Conservation (phyloP, 2,113 vertebrate species). For the Coracopsis vasa region DNA sequence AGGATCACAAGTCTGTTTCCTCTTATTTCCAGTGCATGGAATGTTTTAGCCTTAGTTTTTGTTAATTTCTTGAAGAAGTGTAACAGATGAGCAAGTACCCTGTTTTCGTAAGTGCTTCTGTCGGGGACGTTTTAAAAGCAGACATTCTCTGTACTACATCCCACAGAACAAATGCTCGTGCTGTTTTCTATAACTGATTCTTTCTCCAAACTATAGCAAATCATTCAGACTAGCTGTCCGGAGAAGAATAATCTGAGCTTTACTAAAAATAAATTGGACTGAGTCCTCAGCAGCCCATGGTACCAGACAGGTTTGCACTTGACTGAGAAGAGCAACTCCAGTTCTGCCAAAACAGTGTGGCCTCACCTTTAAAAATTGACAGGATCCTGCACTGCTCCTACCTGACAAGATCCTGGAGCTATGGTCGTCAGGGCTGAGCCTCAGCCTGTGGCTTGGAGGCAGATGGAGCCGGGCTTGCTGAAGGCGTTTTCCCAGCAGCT, state of each 20-base stretch:
- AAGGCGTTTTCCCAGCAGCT: background rate
- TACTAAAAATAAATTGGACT: background rate
- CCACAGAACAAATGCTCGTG: background rate
- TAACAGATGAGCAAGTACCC: background rate
- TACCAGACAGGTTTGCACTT: background rate
- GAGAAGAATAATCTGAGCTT: background rate
- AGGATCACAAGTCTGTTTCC: background rate
- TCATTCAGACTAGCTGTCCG: background rate
- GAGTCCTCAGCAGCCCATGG: background rate
- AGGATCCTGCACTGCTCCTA: background rate
- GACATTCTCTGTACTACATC: background rate
- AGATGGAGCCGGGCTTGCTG: background rate
- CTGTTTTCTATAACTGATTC: background rate
- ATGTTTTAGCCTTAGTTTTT: background rate
- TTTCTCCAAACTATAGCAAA: background rate
- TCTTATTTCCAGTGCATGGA: rapidly evolving
- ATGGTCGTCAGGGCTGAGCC: background rate
- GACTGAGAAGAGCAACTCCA: background rate
- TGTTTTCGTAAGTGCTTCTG: background rate
- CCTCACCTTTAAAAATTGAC: background rate
- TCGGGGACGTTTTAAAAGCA: background rate
- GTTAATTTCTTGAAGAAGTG: background rate
- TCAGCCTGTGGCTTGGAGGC: background rate
- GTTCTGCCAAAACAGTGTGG: background rate
- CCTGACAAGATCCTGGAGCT: background rate